phyloP scores from a whole-genome alignment of 2,113 vertebrate genomes.

The Meles meles region DNA sequence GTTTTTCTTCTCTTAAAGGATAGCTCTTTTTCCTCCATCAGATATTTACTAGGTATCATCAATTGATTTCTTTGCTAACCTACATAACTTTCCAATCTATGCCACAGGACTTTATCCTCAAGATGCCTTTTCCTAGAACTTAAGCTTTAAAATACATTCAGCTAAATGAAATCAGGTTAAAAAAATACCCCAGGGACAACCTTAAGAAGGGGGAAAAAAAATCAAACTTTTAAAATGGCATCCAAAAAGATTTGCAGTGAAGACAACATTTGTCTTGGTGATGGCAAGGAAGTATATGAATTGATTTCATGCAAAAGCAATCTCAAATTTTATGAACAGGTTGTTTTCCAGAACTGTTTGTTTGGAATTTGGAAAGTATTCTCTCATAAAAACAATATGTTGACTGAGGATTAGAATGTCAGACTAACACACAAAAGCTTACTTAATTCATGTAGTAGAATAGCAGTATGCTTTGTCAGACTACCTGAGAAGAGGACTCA shows the following conservation, averaged over 20 bases:
- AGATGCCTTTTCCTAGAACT: not conserved
- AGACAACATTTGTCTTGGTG: not conserved
- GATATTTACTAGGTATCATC: not conserved
- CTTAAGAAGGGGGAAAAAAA: not conserved
- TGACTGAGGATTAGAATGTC: not conserved
- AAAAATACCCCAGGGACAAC: not conserved
- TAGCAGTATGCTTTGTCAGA: not conserved
- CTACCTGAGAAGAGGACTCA: not conserved
- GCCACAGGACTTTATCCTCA: not conserved
- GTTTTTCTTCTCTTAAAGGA: not conserved
- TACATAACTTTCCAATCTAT: not conserved
- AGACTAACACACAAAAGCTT: not conserved
- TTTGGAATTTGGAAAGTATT: not conserved
- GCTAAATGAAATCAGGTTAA: not conserved
- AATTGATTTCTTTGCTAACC: not conserved
- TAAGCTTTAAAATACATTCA: not conserved
- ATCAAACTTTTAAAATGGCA: not conserved
- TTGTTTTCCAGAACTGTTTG: not conserved
- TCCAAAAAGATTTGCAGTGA: not conserved
- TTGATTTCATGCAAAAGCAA: not conserved
- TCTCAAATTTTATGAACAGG: not conserved
- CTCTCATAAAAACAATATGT: not conserved
- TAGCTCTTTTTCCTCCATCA: not conserved
- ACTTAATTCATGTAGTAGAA: not conserved
- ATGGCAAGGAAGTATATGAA: not conserved